Percentiles rank a stretch among this genome's conserved stretches.
These are phyloP conservation scores for Scaptomyza montana DNA, from an alignment of 1,140 invertebrate genomes.

Conservation along the genomic window DNA sequence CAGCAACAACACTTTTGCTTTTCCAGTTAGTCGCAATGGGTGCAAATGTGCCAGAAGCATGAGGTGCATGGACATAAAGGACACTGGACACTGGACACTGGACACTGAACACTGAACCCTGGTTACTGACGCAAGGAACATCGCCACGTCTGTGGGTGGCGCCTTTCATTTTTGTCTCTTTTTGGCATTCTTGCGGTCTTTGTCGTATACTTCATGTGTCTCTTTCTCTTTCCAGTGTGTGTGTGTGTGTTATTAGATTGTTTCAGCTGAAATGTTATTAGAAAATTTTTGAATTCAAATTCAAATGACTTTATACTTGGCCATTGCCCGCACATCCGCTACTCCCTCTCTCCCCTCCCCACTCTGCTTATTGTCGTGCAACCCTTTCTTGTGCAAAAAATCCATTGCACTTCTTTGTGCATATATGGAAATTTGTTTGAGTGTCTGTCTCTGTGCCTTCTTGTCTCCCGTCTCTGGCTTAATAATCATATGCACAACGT, in stretches of 20 bases:
- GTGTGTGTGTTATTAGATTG: slow-evolving; percentile 74
- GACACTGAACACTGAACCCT: not conserved
- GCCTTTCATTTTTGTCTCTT: slow-evolving; percentile 72
- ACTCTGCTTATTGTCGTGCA: not conserved
- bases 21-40: slow-evolving; percentile 41
- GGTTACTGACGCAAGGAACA: slow-evolving; percentile 25
- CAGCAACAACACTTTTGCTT: slow-evolving; percentile 71
- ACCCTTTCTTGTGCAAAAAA: not conserved
- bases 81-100: not conserved
- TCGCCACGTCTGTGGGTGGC: slow-evolving; percentile 58
- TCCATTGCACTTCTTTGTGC: slow-evolving; percentile 57
- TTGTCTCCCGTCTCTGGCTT: slow-evolving; percentile 20
- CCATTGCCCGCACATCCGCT: slow-evolving; percentile 6
- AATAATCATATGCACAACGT: slow-evolving; percentile 36
- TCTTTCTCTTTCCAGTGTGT: slow-evolving; percentile 2
- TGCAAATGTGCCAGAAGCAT: slow-evolving; percentile 10
- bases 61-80: not conserved
- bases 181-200: slow-evolving; percentile 46
- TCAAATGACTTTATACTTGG: slow-evolving; percentile 79
- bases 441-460: slow-evolving; percentile 14
- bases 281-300: slow-evolving; percentile 81
- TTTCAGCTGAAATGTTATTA: slow-evolving; percentile 81
- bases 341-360: not conserved
- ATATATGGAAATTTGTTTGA: slow-evolving; percentile 30
- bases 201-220: slow-evolving; percentile 17